Percentiles rank a stretch among this genome's conserved stretches.
phyloP scores from a whole-genome alignment of 2,797 vertebrate species.

The Otus scops region DNA sequence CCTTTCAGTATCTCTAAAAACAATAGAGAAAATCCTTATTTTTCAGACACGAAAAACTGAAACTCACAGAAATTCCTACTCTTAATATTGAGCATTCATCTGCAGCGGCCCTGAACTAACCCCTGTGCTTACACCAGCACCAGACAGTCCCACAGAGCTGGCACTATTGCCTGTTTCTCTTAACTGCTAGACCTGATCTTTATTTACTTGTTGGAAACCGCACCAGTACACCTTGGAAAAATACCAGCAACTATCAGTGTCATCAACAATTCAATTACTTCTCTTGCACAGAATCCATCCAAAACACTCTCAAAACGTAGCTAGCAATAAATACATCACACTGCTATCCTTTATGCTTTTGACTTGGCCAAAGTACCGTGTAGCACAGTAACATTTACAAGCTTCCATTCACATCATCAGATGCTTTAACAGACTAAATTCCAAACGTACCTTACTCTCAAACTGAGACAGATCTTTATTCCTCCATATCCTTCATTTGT shows the following conservation, averaged over 20 bases:
- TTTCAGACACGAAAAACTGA: neutral
- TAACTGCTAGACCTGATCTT: neutral
- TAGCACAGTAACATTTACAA: neutral
- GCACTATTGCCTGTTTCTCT: neutral
- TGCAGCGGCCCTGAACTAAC: neutral
- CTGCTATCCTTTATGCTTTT: fast-evolving
- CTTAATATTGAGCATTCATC: neutral
- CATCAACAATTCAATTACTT: neutral
- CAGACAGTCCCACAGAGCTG: neutral
- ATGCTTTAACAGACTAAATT: neutral
- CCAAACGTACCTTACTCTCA: neutral
- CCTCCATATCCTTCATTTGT: neutral
- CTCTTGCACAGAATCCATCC: neutral
- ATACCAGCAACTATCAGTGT: neutral
- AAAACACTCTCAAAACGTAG: neutral
- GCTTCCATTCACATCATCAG: neutral
- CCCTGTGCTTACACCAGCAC: neutral
- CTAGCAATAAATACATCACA: neutral
- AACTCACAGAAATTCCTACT: neutral
- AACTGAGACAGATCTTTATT: neutral
- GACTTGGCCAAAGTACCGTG: neutral
- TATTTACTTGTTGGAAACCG: neutral
- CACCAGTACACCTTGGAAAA: neutral
- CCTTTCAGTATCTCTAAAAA: neutral
- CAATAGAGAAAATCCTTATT: neutral